Evolutionary conservation across 2,113 vertebrate genomes (phyloP), one percentile per base, ranked within the genome.

Genomic region (Narcine bancroftii): DNA sequence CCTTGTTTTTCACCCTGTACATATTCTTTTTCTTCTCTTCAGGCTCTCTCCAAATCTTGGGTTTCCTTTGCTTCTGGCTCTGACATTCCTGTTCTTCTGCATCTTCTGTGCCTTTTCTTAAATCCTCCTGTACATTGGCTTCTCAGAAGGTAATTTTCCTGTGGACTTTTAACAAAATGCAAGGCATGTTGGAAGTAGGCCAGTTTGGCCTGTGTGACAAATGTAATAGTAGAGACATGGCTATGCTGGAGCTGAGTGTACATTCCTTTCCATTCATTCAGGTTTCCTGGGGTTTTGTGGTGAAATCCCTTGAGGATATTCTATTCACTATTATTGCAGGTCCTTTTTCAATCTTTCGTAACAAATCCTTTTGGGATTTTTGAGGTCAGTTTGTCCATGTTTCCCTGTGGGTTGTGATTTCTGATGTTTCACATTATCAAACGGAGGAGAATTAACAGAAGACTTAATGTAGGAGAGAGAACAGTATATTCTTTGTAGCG

Each of bases 31-130:
- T 93, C 92, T 93, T 93, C 93, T 92, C 85, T 93, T 94, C 73
- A 92, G 79, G 92, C 93, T 93, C 92, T 93, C 93, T 87, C 71
- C 93, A 73, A 93, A 53, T 92, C 92, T 94, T 92, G 92, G 93
- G 92, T 89, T 93, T 89, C 93, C 45, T 79, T 93, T 93, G 92
- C 39, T 13, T 91, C 65, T 91, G 89, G 39, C 65, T 91, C 65
- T 92, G 92, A 71, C 24, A 92, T 21, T 91, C 65, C 65, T 89
- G 15, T 65, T 56, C 63, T 69, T 66, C 65, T 69, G 24, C 63
- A 69, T 45, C 65, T 71, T 69, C 89, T 91, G 42, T 69, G 36
- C n/a, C 65, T 53, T 92, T 77, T 92, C 19, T 45, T 66, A 89
- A 76, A 72, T 13, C 85, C 36, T 53, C 33, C 36, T 76, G 50